Evolutionary conservation across 1,140 invertebrate species (phyloP).

Genomic region (Cataglyphis hispanica): DNA sequence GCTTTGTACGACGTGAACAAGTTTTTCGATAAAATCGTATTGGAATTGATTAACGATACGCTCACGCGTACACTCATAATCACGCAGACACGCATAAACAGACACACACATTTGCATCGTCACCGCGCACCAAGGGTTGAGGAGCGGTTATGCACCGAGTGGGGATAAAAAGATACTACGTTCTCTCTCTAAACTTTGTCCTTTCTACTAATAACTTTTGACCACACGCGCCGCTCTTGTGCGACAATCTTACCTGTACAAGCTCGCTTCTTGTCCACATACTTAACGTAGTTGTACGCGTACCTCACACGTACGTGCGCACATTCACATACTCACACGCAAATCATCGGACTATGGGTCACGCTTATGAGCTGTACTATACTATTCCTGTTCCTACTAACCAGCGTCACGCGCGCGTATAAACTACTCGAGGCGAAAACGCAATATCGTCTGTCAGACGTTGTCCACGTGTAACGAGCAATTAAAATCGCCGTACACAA

Average conservation of each 20-base stretch:
- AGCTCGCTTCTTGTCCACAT: constrained; percentile 59
- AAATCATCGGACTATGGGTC: constrained; percentile 52
- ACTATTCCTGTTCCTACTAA: constrained; percentile 55
- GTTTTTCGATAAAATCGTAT: constrained; percentile 16
- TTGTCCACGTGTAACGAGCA: constrained; percentile 43
- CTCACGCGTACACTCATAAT: constrained; percentile 33
- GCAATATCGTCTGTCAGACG: constrained; percentile 49
- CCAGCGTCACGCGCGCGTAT: constrained; percentile 19
- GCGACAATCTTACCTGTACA: constrained; percentile 50
- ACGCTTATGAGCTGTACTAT: constrained; percentile 64
- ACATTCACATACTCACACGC: constrained; percentile 40
- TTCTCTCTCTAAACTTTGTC: constrained; percentile 34
- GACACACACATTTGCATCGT: constrained; percentile 28
- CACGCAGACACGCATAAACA: background rate
- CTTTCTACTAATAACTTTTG: constrained; percentile 19
- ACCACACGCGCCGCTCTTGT: constrained; percentile 24
- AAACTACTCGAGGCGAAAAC: constrained; percentile 8
- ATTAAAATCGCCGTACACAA: constrained; percentile 46
- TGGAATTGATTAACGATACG: constrained; percentile 51
- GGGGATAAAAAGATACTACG: constrained; percentile 20
- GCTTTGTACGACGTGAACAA: background rate
- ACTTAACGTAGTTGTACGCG: constrained; percentile 35
- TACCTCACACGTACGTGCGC: constrained; percentile 48
- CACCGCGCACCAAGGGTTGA: constrained; percentile 53
- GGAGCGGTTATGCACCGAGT: constrained; percentile 57